Conservation (phyloP, 2,113 vertebrate genomes). For the Climacteris rufus region DNA sequence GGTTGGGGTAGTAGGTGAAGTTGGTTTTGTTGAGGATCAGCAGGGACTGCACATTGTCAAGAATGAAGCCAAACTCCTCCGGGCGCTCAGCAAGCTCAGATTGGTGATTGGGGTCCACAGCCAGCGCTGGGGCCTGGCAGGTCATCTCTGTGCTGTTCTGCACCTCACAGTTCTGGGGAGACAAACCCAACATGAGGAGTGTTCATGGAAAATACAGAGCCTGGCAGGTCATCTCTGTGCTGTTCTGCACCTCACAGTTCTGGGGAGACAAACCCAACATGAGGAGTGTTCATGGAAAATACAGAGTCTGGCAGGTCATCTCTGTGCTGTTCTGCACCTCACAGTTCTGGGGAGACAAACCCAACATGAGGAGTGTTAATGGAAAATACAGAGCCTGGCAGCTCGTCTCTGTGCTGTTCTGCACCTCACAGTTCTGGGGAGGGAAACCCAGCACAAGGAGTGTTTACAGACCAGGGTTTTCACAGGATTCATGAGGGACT, state of each 20-base stretch:
- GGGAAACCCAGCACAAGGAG: too few relatives aligned
- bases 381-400: slow-evolving; percentile 77
- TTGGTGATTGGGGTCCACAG: slow-evolving; percentile 78
- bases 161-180: slow-evolving; percentile 82
- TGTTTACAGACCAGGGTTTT: too few relatives aligned
- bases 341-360: not conserved
- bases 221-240: not conserved
- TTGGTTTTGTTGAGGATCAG: slow-evolving; percentile 91
- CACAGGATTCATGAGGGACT: too few relatives aligned
- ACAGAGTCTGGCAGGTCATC: accelerated
- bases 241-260: not conserved
- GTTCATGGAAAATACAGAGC: not conserved
- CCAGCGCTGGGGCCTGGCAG: slow-evolving; percentile 89
- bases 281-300: not conserved
- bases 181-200: not conserved
- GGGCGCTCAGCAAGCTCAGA: slow-evolving; percentile 84
- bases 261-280: not conserved
- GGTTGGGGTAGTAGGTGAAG: slow-evolving; percentile 96
- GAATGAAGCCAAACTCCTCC: slow-evolving; percentile 94
- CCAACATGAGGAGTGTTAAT: not conserved
- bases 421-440: slow-evolving; percentile 86
- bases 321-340: not conserved
- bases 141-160: slow-evolving; percentile 88
- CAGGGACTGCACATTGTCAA: slow-evolving; percentile 90
- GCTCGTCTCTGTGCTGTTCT: slow-evolving; percentile 86